Base-by-base conservation (phyloP, 2,113 vertebrate genomes). In the Istiophorus platypterus region DNA sequence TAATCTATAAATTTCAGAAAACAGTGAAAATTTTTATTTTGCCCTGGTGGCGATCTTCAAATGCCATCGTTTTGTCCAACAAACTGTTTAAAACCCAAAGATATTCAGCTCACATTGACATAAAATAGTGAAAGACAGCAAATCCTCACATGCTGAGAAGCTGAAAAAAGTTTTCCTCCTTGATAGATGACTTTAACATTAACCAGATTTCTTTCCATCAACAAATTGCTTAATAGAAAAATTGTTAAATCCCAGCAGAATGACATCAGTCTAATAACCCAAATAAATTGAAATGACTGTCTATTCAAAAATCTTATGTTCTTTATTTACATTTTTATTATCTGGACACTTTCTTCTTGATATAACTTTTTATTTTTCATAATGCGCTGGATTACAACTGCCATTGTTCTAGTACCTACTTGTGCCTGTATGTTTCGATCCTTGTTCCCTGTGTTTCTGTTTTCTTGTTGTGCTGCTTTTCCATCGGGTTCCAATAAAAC, bases 401-500 rank as follows among this genome's bases (percentile, higher is more conserved):
- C 52, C 22, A 26, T 24, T 54, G 52, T 13, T 54, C n/a, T 24
- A 5, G n/a, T 54, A 24, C 11, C n/a, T 11, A 11, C 26, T 61
- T 20, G 59, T 61, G 3, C 41, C 5, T 84, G 56, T 73, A 31
- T 72, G 24, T 1, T 20, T 14, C 63, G 42, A 4, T 74, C 17
- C 1, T 47, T 22, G n/a, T 67, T 67, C 17, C 39, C 26, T 56
- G 57, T 64, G 72, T 67, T 56, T 57, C 27, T 39, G 14, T 0
- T 41, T 62, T 71, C 27, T 34, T 3, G 49, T 31, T 37, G 20
- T 58, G 57, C 24, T 31, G 58, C 26, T 42, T 26, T 3, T 56
- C 31, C 67, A 17, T 70, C 18, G 12, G 52, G 15, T 52, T 58
- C 26, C 56, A 82, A 85, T 86, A 89, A 88, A 88, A 80, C n/a